phyloP scores from a whole-genome alignment of 1,140 invertebrate species.

The Listronotus bonariensis region DNA sequence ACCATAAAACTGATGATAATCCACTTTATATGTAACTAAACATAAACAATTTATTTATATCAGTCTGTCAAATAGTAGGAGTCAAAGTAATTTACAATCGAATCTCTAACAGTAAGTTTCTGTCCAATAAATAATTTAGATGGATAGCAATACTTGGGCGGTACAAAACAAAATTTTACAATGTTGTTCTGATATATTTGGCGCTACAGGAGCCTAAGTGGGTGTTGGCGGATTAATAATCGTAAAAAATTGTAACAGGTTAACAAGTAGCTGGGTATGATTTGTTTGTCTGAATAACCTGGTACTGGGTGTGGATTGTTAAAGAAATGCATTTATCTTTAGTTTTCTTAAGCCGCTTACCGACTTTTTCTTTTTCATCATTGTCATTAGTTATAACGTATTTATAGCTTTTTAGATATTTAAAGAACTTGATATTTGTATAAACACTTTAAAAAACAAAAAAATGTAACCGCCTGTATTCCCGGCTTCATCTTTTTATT shows the following conservation, averaged over 20 bases:
- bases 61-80: constrained; percentile 11
- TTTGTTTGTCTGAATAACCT: constrained; percentile 18
- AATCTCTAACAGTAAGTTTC: constrained; percentile 20
- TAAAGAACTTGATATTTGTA: too few relatives aligned
- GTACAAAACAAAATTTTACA: constrained; percentile 19
- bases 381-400: too few relatives aligned
- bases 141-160: constrained; percentile 26
- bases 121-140: constrained; percentile 21
- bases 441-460: too few relatives aligned
- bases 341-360: too few relatives aligned
- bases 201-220: constrained; percentile 12
- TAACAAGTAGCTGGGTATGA: constrained; percentile 29
- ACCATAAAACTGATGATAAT: too few relatives aligned
- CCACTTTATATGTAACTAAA: too few relatives aligned
- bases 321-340: too few relatives aligned
- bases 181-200: constrained; percentile 27
- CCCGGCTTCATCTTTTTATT: too few relatives aligned
- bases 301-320: constrained; percentile 3
- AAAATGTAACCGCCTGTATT: too few relatives aligned
- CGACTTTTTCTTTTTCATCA: too few relatives aligned
- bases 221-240: constrained; percentile 25
- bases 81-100: constrained; percentile 26
- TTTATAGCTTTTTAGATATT: too few relatives aligned
- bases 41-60: constrained; percentile 9
- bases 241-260: constrained; percentile 27